These are phyloP conservation scores for Sternotherus odoratus DNA, from an alignment of 2,797 vertebrate genomes.

Conservation along the genomic window DNA sequence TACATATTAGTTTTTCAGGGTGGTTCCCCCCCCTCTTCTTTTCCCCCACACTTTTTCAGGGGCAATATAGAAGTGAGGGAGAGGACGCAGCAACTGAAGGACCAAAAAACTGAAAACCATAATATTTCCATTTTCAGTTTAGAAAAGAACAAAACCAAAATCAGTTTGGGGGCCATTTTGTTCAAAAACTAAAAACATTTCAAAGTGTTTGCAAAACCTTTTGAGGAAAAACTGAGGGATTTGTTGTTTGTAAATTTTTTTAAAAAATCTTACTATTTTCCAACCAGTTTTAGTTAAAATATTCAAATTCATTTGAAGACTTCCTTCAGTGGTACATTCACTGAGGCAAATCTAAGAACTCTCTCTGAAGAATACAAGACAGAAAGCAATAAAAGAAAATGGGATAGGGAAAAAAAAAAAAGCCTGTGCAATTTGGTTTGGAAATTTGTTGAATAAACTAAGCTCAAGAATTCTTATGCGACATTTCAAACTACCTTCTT, in stretches of 20 bases:
- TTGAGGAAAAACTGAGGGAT: neutral
- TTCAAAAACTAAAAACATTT: neutral
- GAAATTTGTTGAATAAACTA: constrained; percentile 61
- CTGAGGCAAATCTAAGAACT: neutral
- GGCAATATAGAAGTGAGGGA: neutral
- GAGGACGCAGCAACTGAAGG: neutral
- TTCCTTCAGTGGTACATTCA: neutral
- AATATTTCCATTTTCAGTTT: neutral
- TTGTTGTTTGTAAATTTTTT: neutral
- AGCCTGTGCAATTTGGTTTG: constrained; percentile 38
- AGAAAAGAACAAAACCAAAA: neutral
- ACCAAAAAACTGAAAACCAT: neutral
- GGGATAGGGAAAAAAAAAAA: neutral
- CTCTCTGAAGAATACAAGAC: constrained; percentile 26
- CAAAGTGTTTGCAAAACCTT: neutral
- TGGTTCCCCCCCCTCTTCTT: neutral
- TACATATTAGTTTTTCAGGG: neutral
- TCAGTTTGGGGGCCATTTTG: neutral
- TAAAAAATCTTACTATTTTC: neutral
- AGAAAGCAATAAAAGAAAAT: neutral
- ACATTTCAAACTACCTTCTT: constrained; percentile 33
- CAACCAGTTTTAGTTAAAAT: neutral
- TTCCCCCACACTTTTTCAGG: neutral
- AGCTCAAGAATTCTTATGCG: constrained; percentile 36
- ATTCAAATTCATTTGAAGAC: constrained; percentile 12